These are phyloP conservation scores for Azemiops feae DNA, from an alignment of 2,113 vertebrate species.

Conservation along the genomic window DNA sequence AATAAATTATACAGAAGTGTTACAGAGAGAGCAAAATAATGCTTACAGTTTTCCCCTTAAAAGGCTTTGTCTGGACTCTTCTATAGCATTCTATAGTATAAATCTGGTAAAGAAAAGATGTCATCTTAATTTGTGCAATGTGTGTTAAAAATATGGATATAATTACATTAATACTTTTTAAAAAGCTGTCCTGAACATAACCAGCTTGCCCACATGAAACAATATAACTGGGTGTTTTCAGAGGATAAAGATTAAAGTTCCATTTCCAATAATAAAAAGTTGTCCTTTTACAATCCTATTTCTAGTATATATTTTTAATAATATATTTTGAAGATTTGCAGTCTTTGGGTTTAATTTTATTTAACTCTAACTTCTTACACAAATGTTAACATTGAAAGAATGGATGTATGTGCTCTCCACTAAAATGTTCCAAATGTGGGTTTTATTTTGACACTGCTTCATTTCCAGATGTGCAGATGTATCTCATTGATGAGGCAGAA, in stretches of 20 bases:
- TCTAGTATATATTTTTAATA: slow-evolving; percentile 28
- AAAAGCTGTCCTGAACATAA: neutral
- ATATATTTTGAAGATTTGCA: slow-evolving; percentile 1
- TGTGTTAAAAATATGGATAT: neutral
- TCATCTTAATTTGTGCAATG: neutral
- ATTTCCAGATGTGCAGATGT: slow-evolving; percentile 32
- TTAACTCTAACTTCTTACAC: neutral
- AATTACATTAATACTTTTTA: neutral
- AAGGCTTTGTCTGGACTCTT: neutral
- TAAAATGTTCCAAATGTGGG: slow-evolving; percentile 21
- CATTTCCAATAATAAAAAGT: neutral
- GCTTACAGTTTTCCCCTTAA: neutral
- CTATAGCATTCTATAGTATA: neutral
- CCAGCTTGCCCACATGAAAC: neutral
- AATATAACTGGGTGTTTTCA: neutral
- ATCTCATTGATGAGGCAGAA: slow-evolving; percentile 31
- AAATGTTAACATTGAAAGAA: slow-evolving; percentile 19
- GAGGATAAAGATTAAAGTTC: neutral
- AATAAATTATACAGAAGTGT: neutral
- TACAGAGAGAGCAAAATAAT: neutral
- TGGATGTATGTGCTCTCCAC: neutral
- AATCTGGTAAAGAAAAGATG: neutral
- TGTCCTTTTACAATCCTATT: neutral
- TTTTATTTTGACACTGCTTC: slow-evolving; percentile 33
- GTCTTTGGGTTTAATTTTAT: neutral